Evolutionary conservation across 2,797 vertebrate genomes (phyloP), one percentile per base, ranked within the genome.

Genomic region (Bradypodion pumilum): DNA sequence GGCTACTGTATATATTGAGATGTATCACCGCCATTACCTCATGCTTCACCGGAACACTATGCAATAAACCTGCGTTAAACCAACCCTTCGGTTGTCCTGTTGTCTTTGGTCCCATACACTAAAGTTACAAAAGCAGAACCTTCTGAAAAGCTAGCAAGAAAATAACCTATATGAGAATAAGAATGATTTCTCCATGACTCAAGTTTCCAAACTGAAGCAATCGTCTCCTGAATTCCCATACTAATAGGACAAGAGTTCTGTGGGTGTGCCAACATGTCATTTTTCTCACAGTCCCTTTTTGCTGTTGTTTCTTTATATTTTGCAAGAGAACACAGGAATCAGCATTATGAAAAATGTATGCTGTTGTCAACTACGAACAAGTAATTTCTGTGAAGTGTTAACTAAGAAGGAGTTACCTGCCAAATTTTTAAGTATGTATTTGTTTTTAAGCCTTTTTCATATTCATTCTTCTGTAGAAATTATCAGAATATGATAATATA

Each of bases 321-420:
- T 89, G 78, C 85, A 82, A 83, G 85, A 91, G 93, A 93, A 94
- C 90, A 92, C 87, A 93, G 87, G 88, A 91, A 91, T 88, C 82
- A 85, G 89, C 91, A 89, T 94, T 92, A 94, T 93, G 91, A 94
- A 94, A 94, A 94, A 92, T 94, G 92, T 93, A 94, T 94, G 93
- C 80, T 89, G 88, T 92, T 94, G 91, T 93, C 93, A 94, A 92
- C 83, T 90, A 92, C 79, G 68, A 90, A 92, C 93, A 93, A 91
- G 89, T 86, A 93, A 89, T 90, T 94, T 93, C 94, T 93, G 90
- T 94, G 93, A 94, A 94, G 89, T 94, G 89, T 93, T 93, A 92
- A 92, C 84, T 92, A 92, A 93, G 91, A 94, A 94, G 86, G 92
- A 93, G 89, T 93, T 92, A 91, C 0, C 91, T 94, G 92, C 93